Evolutionary conservation across 1,140 invertebrate genomes (phyloP), one percentile per base, ranked within the genome.

Genomic region (Achroia grisella): DNA sequence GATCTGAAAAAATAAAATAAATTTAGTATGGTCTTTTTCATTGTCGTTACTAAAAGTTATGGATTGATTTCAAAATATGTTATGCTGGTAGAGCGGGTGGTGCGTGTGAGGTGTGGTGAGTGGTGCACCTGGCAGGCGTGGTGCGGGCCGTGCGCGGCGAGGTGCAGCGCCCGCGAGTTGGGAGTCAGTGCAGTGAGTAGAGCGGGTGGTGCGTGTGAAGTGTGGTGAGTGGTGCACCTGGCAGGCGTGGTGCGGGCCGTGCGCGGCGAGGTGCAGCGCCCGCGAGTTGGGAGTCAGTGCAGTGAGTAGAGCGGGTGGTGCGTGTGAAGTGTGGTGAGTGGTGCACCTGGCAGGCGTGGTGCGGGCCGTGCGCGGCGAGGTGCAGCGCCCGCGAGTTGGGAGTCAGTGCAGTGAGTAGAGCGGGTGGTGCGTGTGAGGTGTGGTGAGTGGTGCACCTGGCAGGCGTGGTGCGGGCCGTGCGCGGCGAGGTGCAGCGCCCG

Each of bases 181-280:
- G 29, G 42, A 5, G 82, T 57, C 44, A 70, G n/a, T n/a, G n/a
- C n/a, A n/a, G n/a, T n/a, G n/a, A n/a, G n/a, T n/a, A n/a, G n/a
- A n/a, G n/a, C n/a, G n/a, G n/a, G n/a, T n/a, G n/a, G n/a, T n/a
- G n/a, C n/a, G n/a, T n/a, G n/a, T n/a, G n/a, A n/a, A n/a, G n/a
- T n/a, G n/a, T n/a, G n/a, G n/a, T n/a, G n/a, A n/a, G n/a, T n/a
- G n/a, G n/a, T n/a, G n/a, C n/a, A 67, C 63, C 42, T 55, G 50
- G 39, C 53, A 57, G 30, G 66, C 48, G 48, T 62, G 58, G 50
- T 69, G 63, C 3, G 79, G 74, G 28, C 62, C 68, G 58, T 77
- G 71, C 41, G 84, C 80, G 10, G 76, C 67, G n/a, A 83, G 53
- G 44, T 85, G 80, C 50, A 81, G 52, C 48, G 74, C 78, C 44